Percentiles rank a stretch among this genome's conserved stretches.
These are phyloP conservation scores for Uria lomvia DNA, from an alignment of 2,113 vertebrate genomes.

Conservation along the genomic window DNA sequence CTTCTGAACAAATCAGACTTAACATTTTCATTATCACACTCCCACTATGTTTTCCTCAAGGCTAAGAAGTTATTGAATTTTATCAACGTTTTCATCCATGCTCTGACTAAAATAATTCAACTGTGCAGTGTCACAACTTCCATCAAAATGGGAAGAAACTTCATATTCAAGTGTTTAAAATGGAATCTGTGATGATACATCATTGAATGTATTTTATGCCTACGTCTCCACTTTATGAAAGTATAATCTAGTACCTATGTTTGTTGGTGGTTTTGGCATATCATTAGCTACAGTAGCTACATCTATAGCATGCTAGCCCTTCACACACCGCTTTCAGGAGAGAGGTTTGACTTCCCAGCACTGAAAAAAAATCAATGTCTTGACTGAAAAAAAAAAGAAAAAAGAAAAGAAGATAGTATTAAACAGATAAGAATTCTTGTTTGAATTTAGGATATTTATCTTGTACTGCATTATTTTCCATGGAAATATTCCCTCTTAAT, in stretches of 20 bases:
- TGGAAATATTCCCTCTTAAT: background rate
- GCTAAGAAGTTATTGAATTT: slow-evolving; percentile 12
- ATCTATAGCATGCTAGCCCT: background rate
- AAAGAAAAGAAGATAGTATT: background rate
- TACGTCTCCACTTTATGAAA: background rate
- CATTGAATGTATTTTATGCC: background rate
- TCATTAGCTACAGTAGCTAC: background rate
- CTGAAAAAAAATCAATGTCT: background rate
- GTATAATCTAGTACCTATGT: background rate
- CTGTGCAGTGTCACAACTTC: background rate
- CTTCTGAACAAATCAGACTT: slow-evolving; percentile 30
- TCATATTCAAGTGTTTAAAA: background rate
- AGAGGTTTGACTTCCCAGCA: background rate
- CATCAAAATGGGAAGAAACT: background rate
- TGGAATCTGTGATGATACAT: background rate
- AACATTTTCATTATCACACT: slow-evolving; percentile 25
- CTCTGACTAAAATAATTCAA: slow-evolving; percentile 8
- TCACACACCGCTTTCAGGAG: background rate
- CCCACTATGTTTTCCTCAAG: slow-evolving; percentile 33
- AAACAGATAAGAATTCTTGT: background rate
- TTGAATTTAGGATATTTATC: background rate
- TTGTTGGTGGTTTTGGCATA: background rate
- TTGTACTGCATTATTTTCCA: background rate
- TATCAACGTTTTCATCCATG: slow-evolving; percentile 7
- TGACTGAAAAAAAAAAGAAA: background rate